Evolutionary conservation across 2,797 vertebrate species (phyloP), one percentile per base, ranked within the genome.

Genomic region (Periophthalmus magnuspinnatus): DNA sequence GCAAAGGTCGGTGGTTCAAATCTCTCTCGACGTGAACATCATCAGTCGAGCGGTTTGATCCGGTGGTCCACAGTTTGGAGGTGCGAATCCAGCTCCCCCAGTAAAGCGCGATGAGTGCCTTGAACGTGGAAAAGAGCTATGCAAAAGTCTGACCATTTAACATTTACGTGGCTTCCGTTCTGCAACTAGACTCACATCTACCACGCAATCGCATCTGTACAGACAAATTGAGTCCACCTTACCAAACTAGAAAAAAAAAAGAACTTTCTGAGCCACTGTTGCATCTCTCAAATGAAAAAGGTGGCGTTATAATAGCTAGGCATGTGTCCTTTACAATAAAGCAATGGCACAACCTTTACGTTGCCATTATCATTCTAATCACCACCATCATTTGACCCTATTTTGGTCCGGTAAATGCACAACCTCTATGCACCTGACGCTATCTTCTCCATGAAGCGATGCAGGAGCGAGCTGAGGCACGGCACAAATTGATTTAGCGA

Each of bases 401-500:
- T 83, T 88, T 87, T 79, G 81, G 78, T 79, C 74, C 80, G 68
- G 56, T 63, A 76, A 83, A 86, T 38, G 72, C 77, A 57, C 63
- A 77, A 83, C 87, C 84, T 84, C 87, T 86, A 84, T 82, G 86
- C 81, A 87, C 83, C 82, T 84, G 86, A 67, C 79, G 10, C 60
- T 63, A 63, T 63, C 60, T 63, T n/a, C 21, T 76, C 72, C 76
- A 80, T 78, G 85, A 83, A 82, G 84, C 75, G 59, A 86, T 84
- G 84, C 86, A 78, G 88, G 81, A 89, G 83, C 88, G 84, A 86
- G 78, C 89, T 64, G 58, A 85, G 84, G 83, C 87, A 90, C 69
- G 78, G 81, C 57, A 78, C 76, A 87, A 91, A 93, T 91, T 93
- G 92, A 93, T 93, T 93, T 88, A 90, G 82, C 85, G 61, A 41